Conservation (phyloP, 2,888 invertebrate genomes). For the Aspidapion aeneum region DNA sequence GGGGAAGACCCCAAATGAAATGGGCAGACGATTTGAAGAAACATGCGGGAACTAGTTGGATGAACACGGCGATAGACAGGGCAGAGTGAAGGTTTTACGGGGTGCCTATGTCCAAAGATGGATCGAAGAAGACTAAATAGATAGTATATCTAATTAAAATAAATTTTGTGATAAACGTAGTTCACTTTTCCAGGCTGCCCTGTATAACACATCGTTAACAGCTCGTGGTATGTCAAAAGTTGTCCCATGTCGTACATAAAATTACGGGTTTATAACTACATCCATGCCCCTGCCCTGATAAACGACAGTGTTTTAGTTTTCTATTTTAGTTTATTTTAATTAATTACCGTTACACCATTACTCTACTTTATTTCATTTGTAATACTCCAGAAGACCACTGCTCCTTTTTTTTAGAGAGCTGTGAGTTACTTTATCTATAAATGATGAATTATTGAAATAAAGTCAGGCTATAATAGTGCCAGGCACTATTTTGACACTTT, state of each 20-base stretch:
- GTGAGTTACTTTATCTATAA: too few relatives aligned
- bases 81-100: too few relatives aligned
- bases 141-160: neutral
- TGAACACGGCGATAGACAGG: too few relatives aligned
- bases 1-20: neutral
- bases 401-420: too few relatives aligned
- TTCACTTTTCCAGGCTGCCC: neutral
- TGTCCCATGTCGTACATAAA: slow-evolving; percentile 31
- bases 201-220: neutral
- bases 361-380: too few relatives aligned
- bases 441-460: too few relatives aligned
- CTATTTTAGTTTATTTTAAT: slow-evolving; percentile 28
- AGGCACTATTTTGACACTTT: too few relatives aligned
- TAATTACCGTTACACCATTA: slow-evolving; percentile 25
- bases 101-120: too few relatives aligned
- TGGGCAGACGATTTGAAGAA: neutral
- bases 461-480: too few relatives aligned
- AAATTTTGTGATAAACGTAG: neutral
- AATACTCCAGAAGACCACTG: too few relatives aligned
- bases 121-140: neutral
- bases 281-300: slow-evolving; percentile 20
- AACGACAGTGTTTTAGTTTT: slow-evolving; percentile 25
- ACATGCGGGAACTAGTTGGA: neutral
- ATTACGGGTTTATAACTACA: slow-evolving; percentile 34
- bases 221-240: neutral